phyloP scores from a whole-genome alignment of 2,113 vertebrate genomes.

The Ploceus nigricollis region DNA sequence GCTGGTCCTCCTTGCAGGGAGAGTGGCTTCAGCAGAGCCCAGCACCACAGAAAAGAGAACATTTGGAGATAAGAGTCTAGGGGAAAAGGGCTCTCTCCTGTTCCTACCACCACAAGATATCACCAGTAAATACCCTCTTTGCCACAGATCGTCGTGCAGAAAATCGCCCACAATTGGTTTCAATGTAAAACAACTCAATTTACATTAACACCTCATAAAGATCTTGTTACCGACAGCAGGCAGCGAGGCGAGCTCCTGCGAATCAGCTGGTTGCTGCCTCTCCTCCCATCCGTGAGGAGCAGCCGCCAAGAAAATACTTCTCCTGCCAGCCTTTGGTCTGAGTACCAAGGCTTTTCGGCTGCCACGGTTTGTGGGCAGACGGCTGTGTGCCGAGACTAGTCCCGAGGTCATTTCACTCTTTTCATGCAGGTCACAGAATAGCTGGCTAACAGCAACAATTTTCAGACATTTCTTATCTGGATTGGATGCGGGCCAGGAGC shows the following conservation, averaged over 20 bases:
- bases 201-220: neutral
- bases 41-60: neutral
- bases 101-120: neutral
- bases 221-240: neutral
- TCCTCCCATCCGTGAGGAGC: neutral
- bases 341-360: accelerated
- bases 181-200: neutral
- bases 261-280: neutral
- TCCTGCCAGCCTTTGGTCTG: neutral
- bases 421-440: neutral
- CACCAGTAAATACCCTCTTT: neutral
- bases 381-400: neutral
- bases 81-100: neutral
- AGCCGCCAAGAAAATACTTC: neutral
- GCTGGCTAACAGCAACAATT: neutral
- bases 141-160: neutral
- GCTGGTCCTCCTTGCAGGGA: neutral
- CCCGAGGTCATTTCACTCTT: neutral
- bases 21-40: neutral
- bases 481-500: neutral
- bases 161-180: neutral
- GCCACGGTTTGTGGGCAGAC: neutral
- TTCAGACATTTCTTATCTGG: constrained; percentile 14
- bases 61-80: neutral
- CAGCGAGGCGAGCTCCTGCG: accelerated